phyloP scores from a whole-genome alignment of 2,797 vertebrate genomes.

The Novumbra hubbsi region DNA sequence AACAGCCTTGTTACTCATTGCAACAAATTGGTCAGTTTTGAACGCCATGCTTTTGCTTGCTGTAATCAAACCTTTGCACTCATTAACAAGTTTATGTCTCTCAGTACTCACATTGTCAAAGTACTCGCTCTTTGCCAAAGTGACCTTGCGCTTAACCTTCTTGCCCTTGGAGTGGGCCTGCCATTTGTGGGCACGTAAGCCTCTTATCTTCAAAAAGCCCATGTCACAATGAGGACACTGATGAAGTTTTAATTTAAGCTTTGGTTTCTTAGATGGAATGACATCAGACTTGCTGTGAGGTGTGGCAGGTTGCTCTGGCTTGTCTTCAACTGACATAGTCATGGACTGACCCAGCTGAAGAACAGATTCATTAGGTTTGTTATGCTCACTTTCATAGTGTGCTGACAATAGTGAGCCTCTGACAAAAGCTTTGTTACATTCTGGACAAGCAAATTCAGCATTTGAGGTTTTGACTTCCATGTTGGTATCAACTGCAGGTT shows the following conservation, averaged over 20 bases:
- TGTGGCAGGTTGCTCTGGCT: constrained; percentile 6
- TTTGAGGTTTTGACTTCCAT: not conserved
- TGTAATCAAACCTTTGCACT: not conserved
- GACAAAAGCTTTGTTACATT: constrained; percentile 54
- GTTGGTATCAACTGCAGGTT: constrained; percentile 11
- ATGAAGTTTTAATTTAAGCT: constrained; percentile 45
- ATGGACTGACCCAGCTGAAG: constrained; percentile 22
- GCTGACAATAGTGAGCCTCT: constrained; percentile 40
- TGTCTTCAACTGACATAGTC: not conserved
- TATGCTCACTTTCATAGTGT: constrained; percentile 52
- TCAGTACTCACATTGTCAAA: not conserved
- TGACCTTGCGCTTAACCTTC: constrained; percentile 29
- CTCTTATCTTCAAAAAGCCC: constrained; percentile 69
- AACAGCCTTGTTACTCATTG: not conserved
- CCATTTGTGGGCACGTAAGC: constrained; percentile 75
- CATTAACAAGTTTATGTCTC: not conserved
- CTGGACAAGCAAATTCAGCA: constrained; percentile 36
- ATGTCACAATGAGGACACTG: constrained; percentile 68
- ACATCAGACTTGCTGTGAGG: not conserved
- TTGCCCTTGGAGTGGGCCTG: constrained; percentile 64
- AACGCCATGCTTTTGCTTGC: not conserved
- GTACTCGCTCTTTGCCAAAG: constrained; percentile 5
- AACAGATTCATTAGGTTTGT: constrained; percentile 21
- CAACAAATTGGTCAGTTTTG: not conserved
- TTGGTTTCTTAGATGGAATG: constrained; percentile 17